Evolutionary conservation across 2,888 invertebrate genomes (phyloP).

Genomic region (Sphaerophoria taeniata): DNA sequence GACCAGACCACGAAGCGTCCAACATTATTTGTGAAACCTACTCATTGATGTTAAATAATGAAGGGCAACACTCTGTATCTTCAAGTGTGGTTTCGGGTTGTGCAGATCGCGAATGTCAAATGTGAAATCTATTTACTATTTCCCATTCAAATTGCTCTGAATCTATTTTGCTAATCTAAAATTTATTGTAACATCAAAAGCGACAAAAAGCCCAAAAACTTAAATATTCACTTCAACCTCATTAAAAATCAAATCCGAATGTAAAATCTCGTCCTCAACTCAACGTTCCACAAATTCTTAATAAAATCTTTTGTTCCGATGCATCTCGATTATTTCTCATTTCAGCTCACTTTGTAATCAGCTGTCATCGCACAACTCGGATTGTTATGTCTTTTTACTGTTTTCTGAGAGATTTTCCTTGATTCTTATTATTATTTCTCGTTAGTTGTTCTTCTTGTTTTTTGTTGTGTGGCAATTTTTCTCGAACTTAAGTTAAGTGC

Average conservation of each 20-base stretch:
- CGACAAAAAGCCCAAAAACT: constrained; percentile 1
- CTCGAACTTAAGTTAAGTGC: constrained; percentile 56
- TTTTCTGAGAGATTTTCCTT: constrained; percentile 39
- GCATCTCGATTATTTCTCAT: constrained; percentile 66
- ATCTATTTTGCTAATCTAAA: not conserved
- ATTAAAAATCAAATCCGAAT: constrained; percentile 57
- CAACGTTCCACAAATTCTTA: not conserved
- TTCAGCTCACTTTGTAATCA: constrained; percentile 68
- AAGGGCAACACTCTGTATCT: too few species aligned
- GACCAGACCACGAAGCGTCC: too few species aligned
- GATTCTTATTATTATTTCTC: not conserved
- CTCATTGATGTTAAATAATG: too few species aligned
- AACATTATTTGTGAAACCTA: too few species aligned
- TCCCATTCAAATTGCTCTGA: not conserved
- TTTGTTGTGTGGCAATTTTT: constrained; percentile 48
- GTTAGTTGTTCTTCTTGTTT: constrained; percentile 5
- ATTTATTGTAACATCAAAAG: too few species aligned
- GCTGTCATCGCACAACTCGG: constrained; percentile 60
- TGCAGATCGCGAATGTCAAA: too few species aligned
- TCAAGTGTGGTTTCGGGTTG: too few species aligned
- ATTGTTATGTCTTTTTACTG: constrained; percentile 32
- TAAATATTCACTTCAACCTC: constrained; percentile 59
- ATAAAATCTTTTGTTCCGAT: constrained; percentile 67
- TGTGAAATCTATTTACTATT: too few species aligned
- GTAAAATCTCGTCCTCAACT: constrained; percentile 46